Base-by-base conservation (phyloP, 1,140 invertebrate species). In the Eulimnadia texana region DNA sequence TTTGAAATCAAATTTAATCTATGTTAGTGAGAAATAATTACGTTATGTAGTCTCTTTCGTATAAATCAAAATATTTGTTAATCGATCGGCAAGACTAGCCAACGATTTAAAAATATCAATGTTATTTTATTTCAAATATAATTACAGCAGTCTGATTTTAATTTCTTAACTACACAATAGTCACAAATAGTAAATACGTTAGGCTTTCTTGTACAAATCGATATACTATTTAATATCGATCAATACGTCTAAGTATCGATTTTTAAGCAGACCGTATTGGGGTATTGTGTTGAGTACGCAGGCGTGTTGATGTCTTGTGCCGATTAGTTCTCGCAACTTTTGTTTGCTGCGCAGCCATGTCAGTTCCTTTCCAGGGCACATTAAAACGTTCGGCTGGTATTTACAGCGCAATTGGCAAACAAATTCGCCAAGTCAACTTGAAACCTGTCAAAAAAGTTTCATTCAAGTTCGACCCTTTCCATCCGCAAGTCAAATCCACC, bases 381-480 rank as follows among this genome's bases (percentile, higher is more conserved):
- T 68, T 82, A 29, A 72, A 71, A 57, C 78, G 79, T 59, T 83
- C 81, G 0, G 74, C 71, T 19, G 85, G 84, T 42, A 60, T 85
- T 23, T 72, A 82, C 29, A 80, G 80, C 67, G 82, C 83, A 49
- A 82, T 87, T 60, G 71, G 68, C 50, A 84, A 85, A 70, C 82
- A 88, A 71, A 63, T 87, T 50, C 83, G 78, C 68, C 64, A 67
- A 59, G 68, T 92, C 9, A 86, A 84, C 75, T 76, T 91, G 20
- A 85, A 85, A 72, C 86, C 86, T n/a, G 82, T 86, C 0, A 84
- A 84, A 67, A 79, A 79, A 71, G 80, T 93, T 61, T 78, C 78
- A 16, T 80, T 90, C 51, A 80, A 82, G 68, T 91, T 92, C 67
- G 88, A 93, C 76, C 89, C 89, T 3, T 91, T 92, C 74, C 75